Conservation (phyloP, 2,797 vertebrate species). For the Pampus argenteus region DNA sequence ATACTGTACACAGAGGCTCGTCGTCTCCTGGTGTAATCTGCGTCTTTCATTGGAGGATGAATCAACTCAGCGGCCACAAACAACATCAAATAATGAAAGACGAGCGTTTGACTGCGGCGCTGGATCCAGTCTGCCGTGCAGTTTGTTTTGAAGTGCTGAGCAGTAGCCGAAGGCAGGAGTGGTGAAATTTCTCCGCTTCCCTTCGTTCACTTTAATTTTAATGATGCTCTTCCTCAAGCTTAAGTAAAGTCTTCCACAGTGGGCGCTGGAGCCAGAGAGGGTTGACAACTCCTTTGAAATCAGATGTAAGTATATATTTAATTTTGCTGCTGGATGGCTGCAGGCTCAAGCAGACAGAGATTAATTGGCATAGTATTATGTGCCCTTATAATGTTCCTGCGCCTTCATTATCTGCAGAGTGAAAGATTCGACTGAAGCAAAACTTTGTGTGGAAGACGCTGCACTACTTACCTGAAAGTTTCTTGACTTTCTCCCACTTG, state of each 20-base stretch:
- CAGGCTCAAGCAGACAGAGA: conserved; percentile 48
- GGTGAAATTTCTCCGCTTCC: conserved; percentile 41
- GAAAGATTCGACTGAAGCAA: conserved; percentile 18
- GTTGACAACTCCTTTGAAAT: conserved; percentile 68
- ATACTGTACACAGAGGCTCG: background rate
- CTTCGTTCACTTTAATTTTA: conserved; percentile 69
- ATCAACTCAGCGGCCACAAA: conserved; percentile 39
- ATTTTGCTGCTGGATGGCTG: conserved; percentile 64
- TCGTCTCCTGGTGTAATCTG: background rate
- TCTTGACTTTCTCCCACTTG: conserved; percentile 54
- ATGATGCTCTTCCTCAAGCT: conserved; percentile 75
- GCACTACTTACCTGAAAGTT: conserved; percentile 67
- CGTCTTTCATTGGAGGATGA: conserved; percentile 9
- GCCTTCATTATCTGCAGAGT: conserved; percentile 39
- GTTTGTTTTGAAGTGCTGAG: conserved; percentile 65
- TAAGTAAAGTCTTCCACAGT: conserved; percentile 71
- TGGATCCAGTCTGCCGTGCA: conserved; percentile 24
- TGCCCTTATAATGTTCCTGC: conserved; percentile 19
- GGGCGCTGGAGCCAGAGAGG: conserved; percentile 52
- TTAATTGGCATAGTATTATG: conserved; percentile 53
- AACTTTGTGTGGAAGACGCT: conserved; percentile 40
- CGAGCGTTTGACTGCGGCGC: conserved; percentile 19
- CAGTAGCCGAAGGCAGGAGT: conserved; percentile 49
- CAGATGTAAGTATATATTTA: conserved; percentile 75
- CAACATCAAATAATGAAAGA: conserved; percentile 41